A percentile compares a stretch with the other conserved stretches of the same genome.
phyloP scores from a whole-genome alignment of 2,797 vertebrate genomes.

The Podarcis lilfordi region DNA sequence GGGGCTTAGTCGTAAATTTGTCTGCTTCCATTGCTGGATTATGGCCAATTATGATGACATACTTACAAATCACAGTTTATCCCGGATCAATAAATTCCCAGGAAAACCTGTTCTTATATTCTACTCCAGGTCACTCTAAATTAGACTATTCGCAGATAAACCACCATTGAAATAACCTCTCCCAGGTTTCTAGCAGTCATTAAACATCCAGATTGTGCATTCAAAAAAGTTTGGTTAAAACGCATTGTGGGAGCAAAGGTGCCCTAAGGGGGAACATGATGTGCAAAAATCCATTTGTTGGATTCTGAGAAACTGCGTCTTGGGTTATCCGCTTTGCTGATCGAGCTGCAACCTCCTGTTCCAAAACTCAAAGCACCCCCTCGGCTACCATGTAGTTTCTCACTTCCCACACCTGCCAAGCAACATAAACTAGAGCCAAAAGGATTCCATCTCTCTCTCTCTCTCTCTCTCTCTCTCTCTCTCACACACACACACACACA shows the following conservation, averaged over 20 bases:
- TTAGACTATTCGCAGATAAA: background rate
- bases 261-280: too few relatives aligned
- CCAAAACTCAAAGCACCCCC: background rate
- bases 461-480: too few relatives aligned
- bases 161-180: background rate
- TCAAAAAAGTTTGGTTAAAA: background rate
- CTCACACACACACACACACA: too few relatives aligned
- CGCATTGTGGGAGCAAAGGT: too few relatives aligned
- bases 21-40: too few relatives aligned
- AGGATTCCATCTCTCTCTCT: background rate
- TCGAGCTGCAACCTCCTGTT: background rate
- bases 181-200: background rate
- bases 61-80: background rate
- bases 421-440: background rate
- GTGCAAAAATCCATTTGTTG: background rate
- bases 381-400: background rate
- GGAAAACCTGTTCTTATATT: background rate
- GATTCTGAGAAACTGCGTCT: background rate
- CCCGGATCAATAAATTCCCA: background rate
- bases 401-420: background rate
- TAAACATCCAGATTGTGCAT: background rate
- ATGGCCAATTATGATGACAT: background rate
- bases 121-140: background rate
- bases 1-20: background rate
- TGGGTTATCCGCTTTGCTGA: background rate